A percentile compares a stretch with the other conserved stretches of the same genome.
Evolutionary conservation across 2,888 invertebrate genomes (phyloP).

Genomic region (Physocephala rufipes): DNA sequence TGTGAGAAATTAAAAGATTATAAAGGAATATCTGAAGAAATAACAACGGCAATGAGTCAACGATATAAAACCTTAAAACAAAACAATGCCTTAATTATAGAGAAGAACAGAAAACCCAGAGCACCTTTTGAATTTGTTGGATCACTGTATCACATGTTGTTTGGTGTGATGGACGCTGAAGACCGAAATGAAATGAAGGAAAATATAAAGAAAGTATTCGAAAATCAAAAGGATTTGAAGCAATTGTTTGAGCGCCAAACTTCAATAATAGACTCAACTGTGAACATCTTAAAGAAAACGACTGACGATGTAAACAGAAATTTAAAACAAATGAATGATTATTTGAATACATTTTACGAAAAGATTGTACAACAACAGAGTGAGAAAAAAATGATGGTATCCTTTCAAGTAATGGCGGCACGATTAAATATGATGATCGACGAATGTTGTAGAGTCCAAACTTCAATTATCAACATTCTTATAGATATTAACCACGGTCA

Average conservation of each 20-base stretch:
- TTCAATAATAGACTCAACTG: background rate
- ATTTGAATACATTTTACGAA: no score
- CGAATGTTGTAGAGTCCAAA: background rate
- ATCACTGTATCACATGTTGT: background rate
- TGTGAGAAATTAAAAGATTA: background rate
- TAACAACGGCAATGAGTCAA: background rate
- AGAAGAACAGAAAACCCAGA: no score
- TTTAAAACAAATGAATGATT: no score
- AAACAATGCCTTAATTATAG: no score
- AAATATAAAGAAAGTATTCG: background rate
- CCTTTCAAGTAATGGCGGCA: constrained; percentile 3
- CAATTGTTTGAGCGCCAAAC: no score
- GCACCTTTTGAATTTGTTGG: constrained; percentile 8
- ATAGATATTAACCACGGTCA: no score
- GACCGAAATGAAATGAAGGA: no score
- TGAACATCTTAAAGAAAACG: constrained; percentile 3
- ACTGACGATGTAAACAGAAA: no score
- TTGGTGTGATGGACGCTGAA: no score
- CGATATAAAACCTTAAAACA: background rate
- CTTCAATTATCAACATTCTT: constrained; percentile 5
- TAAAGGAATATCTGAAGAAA: background rate
- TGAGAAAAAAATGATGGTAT: no score
- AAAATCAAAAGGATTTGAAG: background rate
- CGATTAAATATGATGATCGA: background rate
- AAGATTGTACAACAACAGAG: no score